Percentiles rank a stretch among this genome's conserved stretches.
These are phyloP conservation scores for Lytechinus variegatus DNA, from an alignment of 35 echinoderm and acorn worm species.

Conservation along the genomic window DNA sequence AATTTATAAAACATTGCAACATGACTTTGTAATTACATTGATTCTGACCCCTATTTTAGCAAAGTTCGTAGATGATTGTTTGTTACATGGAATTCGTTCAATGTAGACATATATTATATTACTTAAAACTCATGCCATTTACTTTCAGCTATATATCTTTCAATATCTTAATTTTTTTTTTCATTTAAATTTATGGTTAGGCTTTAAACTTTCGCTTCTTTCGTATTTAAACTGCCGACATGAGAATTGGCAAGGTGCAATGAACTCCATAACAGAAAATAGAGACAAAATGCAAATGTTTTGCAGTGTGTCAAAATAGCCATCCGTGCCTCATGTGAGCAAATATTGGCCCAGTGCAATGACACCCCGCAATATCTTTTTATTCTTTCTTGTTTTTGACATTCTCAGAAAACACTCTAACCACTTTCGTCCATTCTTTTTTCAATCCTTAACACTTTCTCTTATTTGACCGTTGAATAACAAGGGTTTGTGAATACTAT, in stretches of 20 bases:
- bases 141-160: neutral
- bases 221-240: neutral
- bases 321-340: neutral
- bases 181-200: neutral
- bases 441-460: neutral
- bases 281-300: neutral
- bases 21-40: too few species aligned
- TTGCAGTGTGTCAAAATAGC: neutral
- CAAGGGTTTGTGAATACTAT: neutral
- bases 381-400: neutral
- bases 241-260: neutral
- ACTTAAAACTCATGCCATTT: neutral
- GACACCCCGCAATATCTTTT: constrained; percentile 9
- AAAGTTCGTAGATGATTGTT: too few species aligned
- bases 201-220: neutral
- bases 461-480: neutral
- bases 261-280: neutral
- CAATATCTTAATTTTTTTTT: neutral
- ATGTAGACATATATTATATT: neutral
- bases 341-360: constrained; percentile 44
- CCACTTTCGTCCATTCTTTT: neutral
- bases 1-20: too few species aligned
- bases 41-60: too few species aligned
- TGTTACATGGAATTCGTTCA: too few species aligned
- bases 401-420: constrained; percentile 19